Evolutionary conservation across 1,140 invertebrate genomes (phyloP).

Genomic region (Papilio glaucus): DNA sequence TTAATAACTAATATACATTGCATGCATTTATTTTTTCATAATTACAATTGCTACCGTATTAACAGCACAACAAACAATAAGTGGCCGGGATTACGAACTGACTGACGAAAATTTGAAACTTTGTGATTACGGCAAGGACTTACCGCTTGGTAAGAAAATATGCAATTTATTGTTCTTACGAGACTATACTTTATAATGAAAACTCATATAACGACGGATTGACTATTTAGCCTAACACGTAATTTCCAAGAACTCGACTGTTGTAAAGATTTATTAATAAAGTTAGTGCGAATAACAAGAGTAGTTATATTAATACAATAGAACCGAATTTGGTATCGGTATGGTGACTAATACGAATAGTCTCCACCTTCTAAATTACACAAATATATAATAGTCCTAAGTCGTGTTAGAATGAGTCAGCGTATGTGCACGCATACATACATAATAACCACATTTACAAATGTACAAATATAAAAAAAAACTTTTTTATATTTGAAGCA

Average conservation of each 20-base stretch:
- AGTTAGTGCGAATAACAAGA: constrained; percentile 1
- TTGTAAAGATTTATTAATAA: neutral
- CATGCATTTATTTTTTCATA: no score
- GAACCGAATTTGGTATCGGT: neutral
- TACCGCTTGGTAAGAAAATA: no score
- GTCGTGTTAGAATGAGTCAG: neutral
- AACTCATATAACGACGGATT: no score
- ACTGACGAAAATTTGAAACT: no score
- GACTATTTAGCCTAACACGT: neutral
- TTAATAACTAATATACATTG: no score
- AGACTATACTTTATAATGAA: no score
- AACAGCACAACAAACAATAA: no score
- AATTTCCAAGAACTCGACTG: neutral
- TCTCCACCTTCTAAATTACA: constrained; percentile 1
- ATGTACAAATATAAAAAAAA: neutral
- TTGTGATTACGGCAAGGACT: no score
- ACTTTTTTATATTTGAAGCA: neutral
- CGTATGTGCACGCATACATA: neutral
- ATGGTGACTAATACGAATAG: neutral
- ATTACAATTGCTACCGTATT: no score
- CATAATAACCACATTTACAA: neutral
- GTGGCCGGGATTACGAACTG: no score
- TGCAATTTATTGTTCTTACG: no score
- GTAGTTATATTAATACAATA: neutral
- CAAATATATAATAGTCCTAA: neutral